Conservation (phyloP, 2,797 vertebrate species). For the Hoplostethus atlanticus region DNA sequence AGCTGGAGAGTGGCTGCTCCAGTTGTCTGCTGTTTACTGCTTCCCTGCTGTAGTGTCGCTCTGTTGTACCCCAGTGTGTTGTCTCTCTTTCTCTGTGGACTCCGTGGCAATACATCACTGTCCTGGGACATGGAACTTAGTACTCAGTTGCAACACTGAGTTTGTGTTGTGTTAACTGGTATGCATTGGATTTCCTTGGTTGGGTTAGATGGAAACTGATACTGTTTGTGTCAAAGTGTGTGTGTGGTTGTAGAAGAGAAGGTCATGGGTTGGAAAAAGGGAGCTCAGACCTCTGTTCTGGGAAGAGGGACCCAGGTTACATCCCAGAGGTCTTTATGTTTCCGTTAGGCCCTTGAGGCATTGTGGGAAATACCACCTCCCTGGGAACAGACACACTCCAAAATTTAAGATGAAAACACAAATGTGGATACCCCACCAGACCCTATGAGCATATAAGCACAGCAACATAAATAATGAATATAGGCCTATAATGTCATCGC, state of each 20-base stretch:
- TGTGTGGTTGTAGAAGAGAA: constrained; percentile 36
- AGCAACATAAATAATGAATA: too few relatives aligned
- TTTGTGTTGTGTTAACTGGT: constrained; percentile 57
- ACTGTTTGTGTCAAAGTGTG: not conserved
- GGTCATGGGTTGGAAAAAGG: constrained; percentile 49
- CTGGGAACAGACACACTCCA: constrained; percentile 13
- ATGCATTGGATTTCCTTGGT: constrained; percentile 5
- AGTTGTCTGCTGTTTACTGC: too few relatives aligned
- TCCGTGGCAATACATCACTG: constrained; percentile 9
- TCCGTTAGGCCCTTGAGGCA: constrained; percentile 36
- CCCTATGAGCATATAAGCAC: not conserved
- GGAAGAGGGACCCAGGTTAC: constrained; percentile 52
- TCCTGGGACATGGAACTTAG: constrained; percentile 30
- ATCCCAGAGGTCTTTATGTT: constrained; percentile 54
- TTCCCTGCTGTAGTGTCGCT: not conserved
- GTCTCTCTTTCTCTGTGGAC: constrained; percentile 33
- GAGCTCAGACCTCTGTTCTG: constrained; percentile 42
- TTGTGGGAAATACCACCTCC: constrained; percentile 63
- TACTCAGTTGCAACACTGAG: not conserved
- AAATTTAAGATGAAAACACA: constrained; percentile 25
- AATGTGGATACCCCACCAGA: constrained; percentile 11
- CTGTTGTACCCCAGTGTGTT: constrained; percentile 14
- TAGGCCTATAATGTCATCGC: too few relatives aligned
- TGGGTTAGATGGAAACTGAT: constrained; percentile 49
- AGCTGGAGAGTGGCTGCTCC: not conserved